Conservation (phyloP, 2,797 vertebrate species). For the Clarias platycephalus region DNA sequence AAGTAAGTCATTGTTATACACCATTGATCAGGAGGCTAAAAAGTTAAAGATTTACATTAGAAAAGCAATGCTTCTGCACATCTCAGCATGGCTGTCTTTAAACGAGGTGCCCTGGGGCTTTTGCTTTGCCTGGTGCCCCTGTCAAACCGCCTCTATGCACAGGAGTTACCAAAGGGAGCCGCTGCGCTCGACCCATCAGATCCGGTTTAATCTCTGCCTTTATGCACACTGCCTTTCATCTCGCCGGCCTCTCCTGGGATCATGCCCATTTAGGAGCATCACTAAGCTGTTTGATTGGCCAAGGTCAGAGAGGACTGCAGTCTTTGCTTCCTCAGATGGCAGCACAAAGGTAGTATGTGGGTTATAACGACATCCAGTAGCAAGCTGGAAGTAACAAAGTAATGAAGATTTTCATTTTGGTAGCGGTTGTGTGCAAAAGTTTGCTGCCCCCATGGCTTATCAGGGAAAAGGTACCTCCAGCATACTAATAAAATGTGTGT, state of each 20-base stretch:
- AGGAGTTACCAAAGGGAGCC: constrained; percentile 42
- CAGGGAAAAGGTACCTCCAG: not conserved
- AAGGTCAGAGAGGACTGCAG: constrained; percentile 49
- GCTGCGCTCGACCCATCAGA: constrained; percentile 50
- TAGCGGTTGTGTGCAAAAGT: not conserved
- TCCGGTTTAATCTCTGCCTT: constrained; percentile 52
- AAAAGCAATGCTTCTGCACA: constrained; percentile 22
- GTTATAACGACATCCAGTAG: constrained; percentile 19
- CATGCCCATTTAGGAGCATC: constrained; percentile 30
- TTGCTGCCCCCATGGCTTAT: not conserved
- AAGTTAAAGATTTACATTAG: constrained; percentile 46
- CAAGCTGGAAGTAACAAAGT: constrained; percentile 5
- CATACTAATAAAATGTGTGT: not conserved
- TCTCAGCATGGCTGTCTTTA: constrained; percentile 38
- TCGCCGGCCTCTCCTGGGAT: constrained; percentile 34
- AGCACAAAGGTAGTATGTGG: constrained; percentile 30
- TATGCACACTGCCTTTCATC: constrained; percentile 48
- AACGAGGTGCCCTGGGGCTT: constrained; percentile 47
- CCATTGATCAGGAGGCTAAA: constrained; percentile 48
- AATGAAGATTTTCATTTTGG: not conserved
- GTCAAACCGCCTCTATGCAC: constrained; percentile 47
- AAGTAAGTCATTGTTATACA: constrained; percentile 44
- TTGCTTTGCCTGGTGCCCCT: constrained; percentile 39
- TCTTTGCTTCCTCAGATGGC: constrained; percentile 6
- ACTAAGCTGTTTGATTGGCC: constrained; percentile 28